Conservation (phyloP, 2,797 vertebrate species). For the Helarctos malayanus region DNA sequence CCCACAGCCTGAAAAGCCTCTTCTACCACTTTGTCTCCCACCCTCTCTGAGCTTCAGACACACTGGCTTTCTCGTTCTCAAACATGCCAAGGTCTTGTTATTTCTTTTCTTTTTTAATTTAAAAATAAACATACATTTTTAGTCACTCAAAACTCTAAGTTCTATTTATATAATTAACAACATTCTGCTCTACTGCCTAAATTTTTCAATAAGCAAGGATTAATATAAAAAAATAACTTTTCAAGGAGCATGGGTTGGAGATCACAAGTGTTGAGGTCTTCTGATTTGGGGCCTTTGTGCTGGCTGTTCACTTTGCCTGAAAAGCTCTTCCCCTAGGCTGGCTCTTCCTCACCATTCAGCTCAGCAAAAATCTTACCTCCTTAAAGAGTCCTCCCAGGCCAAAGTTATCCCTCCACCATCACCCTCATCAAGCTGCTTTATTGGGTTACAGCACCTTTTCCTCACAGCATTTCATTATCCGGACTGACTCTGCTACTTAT, state of each 20-base stretch:
- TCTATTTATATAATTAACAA: slow-evolving; percentile 6
- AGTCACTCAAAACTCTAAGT: slow-evolving; percentile 62
- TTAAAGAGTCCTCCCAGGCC: neutral
- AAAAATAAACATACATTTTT: slow-evolving; percentile 59
- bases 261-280: neutral
- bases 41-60: neutral
- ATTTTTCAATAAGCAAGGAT: slow-evolving; percentile 44
- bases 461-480: neutral
- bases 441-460: neutral
- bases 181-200: slow-evolving; percentile 44
- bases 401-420: neutral
- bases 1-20: neutral
- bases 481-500: neutral
- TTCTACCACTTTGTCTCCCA: neutral
- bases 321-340: neutral
- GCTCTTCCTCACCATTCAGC: neutral
- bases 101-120: slow-evolving; percentile 9
- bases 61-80: neutral
- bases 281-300: neutral
- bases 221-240: slow-evolving; percentile 39
- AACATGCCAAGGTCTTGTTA: neutral
- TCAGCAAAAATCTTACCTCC: neutral
- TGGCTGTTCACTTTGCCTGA: neutral
- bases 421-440: neutral
- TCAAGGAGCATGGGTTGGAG: neutral